Evolutionary conservation across 2,888 invertebrate species (phyloP).

Genomic region (Epinotia bilunana): DNA sequence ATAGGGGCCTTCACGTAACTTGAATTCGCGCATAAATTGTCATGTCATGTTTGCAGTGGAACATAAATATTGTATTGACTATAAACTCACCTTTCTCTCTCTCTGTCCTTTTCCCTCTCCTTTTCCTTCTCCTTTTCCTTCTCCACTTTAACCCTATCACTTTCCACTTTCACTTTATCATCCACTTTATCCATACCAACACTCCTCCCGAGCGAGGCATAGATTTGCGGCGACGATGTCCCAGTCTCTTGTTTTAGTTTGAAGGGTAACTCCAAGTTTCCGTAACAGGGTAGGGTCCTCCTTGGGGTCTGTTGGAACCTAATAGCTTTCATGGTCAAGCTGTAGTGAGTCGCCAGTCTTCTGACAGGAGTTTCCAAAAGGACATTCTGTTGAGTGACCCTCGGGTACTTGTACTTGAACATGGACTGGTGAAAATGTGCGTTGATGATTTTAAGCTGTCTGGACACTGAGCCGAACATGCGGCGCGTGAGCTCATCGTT

Average conservation of each 20-base stretch:
- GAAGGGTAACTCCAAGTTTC: constrained; percentile 76
- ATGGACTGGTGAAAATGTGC: constrained; percentile 72
- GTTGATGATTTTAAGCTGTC: constrained; percentile 76
- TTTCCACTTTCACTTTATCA: constrained; percentile 60
- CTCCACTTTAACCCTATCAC: constrained; percentile 59
- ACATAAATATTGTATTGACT: too few species aligned
- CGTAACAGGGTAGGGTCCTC: constrained; percentile 78
- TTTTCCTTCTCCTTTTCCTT: constrained; percentile 46
- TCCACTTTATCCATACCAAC: constrained; percentile 58
- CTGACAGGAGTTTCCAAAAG: constrained; percentile 68
- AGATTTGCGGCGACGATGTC: constrained; percentile 61
- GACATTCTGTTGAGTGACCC: constrained; percentile 76
- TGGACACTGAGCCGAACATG: constrained; percentile 75
- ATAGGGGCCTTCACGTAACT: too few species aligned
- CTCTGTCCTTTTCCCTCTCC: constrained; percentile 55
- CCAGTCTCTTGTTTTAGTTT: constrained; percentile 73
- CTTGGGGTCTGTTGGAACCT: constrained; percentile 74
- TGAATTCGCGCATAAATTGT: too few species aligned
- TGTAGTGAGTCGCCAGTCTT: constrained; percentile 68
- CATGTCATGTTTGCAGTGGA: too few species aligned
- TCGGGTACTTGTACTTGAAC: constrained; percentile 77
- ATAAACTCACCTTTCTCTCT: constrained; percentile 54
- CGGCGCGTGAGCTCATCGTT: constrained; percentile 70
- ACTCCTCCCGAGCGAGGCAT: constrained; percentile 62
- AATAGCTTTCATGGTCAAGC: constrained; percentile 70